Base-by-base conservation (phyloP, 1,140 invertebrate genomes). In the Lasioglossum baleicum region DNA sequence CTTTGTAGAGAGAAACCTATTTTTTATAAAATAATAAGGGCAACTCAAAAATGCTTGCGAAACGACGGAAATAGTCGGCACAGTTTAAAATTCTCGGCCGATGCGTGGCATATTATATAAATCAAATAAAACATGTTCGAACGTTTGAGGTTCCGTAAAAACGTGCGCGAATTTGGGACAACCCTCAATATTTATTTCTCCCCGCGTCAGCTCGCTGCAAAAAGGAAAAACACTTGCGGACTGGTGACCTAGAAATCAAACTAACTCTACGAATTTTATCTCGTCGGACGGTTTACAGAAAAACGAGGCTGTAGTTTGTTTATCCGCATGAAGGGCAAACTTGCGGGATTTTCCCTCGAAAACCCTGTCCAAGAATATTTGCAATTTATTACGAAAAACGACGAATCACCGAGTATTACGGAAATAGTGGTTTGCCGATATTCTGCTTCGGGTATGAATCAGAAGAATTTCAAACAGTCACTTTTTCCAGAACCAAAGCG, bases 121-220 rank as follows among this genome's bases (percentile, higher is more conserved):
- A 40, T 64, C 61, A 7, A 64, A 64, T 64, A 3, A 26, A 7
- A 13, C 13, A 26, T 26, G 15, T 64, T 26, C 6, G 17, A 64
- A 64, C 61, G 13, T 20, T 64, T 64, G 26, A 7, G 61, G 35
- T 64, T 64, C 17, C 61, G 15, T 35, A 63, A 63, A 63, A 31
- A 63, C 15, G 26, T 35, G 13, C 13, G 26, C 61, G 26, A 63
- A 63, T 63, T 63, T 35, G 15, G 26, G 26, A 13, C 26, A 31
- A 63, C 61, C n/a, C 56, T 58, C 56, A 64, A 64, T 64, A 64
- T 64, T 64, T 64, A 35, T 40, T 64, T 26, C 61, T 26, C 61
- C 1, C 15, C 17, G 61, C 31, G 31, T 17, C 17, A 40, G 31
- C 61, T 7, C 61, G 31, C 6, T 64, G 31, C 61, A 64, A 40